Evolutionary conservation across 2,113 vertebrate genomes (phyloP), one percentile per base, ranked within the genome.

Genomic region (Psittacus erithacus): DNA sequence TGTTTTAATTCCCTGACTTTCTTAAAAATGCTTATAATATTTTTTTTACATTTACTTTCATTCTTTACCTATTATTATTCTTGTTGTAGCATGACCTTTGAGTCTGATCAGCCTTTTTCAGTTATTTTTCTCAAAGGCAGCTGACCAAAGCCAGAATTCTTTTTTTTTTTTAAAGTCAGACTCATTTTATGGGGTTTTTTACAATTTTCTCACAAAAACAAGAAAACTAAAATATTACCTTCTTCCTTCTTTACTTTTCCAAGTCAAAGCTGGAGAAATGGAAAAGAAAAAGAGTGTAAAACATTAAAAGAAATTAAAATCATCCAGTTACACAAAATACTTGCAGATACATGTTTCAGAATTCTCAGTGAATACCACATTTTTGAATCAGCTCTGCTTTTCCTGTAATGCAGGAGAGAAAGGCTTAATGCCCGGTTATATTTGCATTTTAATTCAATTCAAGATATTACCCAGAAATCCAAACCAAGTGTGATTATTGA

Each of bases 401-500:
- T 94, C 44, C 44, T 65, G 7, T 77, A 80, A 64, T 22, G 9
- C 41, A 77, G 57, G n/a, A 35, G 60, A 92, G 20, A 90, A 79
- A 41, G 17, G 35, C 44, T 60, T 68, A 49, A 8, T 73, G 52
- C 55, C 74, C 87, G 39, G 13, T 87, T 85, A 49, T 62, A 47
- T 22, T 91, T 86, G 27, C 33, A 46, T 85, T 93, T 90, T 19
- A 92, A 91, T 85, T 87, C 39, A 76, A 3, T 35, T 73, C 52
- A 82, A 77, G 27, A 59, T 69, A 85, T 69, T 84, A 79, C 67
- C 44, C 63, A 84, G 65, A 95, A 95, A 94, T 85, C 31, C 67
- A 90, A 53, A 90, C 24, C 59, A 90, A 93, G 20, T 88, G 41
- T 73, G 55, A 91, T 85, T 91, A 95, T 76, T 86, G 67, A 95